Base-by-base conservation (phyloP, 1,140 invertebrate genomes). In the Heliconius melpomene region DNA sequence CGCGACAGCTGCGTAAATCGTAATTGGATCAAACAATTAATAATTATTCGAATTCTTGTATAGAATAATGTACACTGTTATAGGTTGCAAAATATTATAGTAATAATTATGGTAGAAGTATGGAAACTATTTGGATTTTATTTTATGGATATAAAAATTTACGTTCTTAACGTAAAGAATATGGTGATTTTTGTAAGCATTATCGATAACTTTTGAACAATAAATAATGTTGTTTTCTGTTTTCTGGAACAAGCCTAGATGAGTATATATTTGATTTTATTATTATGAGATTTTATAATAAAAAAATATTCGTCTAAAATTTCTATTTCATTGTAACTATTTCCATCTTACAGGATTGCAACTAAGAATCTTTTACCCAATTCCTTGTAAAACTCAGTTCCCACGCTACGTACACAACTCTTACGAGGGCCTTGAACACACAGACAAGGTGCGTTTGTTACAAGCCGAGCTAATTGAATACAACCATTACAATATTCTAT, bases 1-100 rank as follows among this genome's bases (percentile, higher is more conserved):
- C 73, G 36, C 52, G 71, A 32, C 66, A 71, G 70, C 26, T 75
- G 46, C 73, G 73, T 82, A 75, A 57, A 75, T 86, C 82, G 74
- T 78, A 87, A 84, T 79, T 87, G 85, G 86, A 86, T 87, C 84
- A 80, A 71, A 81, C 83, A 92, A 91, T 91, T 91, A 90, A 90
- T 89, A 87, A 84, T 85, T 77, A 87, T 88, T 89, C 80, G 80
- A 89, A 91, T 92, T 90, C 85, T 86, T 87, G 86, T 83, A 85
- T 88, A 84, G 83, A 85, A 89, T 90, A 87, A 88, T 84, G 66
- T 77, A 73, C 18, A 46, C 36, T 72, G 71, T 74, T 52, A 32
- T 77, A 73, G 52, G 40, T 79, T 79, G 73, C 32, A 66, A 75
- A 75, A 71, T 71, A n/a, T 0, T 57, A 29, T 66, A 29, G 11